phyloP scores from a whole-genome alignment of 2,113 vertebrate species.

The Zosterops pallidus region DNA sequence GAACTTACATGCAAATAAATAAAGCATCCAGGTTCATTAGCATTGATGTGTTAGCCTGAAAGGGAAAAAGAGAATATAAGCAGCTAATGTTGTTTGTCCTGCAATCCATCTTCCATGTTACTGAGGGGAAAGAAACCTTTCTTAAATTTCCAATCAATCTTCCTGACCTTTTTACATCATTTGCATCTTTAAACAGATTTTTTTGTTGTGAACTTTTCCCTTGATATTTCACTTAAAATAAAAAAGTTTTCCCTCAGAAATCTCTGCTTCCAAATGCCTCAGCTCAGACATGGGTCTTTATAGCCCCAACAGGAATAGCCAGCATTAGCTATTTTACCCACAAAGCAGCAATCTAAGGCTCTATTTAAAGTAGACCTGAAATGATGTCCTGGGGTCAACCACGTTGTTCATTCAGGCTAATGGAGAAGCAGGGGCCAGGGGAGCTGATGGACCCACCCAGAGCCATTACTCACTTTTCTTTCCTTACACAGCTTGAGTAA shows the following conservation, averaged over 20 bases:
- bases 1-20: constrained; percentile 1
- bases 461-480: neutral
- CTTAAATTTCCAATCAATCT: constrained; percentile 45
- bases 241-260: neutral
- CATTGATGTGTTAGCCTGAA: constrained; percentile 25
- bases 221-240: neutral
- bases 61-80: constrained; percentile 20
- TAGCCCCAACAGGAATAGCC: rapidly evolving
- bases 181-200: constrained; percentile 29
- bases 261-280: neutral
- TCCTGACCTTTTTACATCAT: constrained; percentile 31
- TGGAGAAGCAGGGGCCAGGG: neutral
- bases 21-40: constrained; percentile 39
- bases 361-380: neutral
- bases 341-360: neutral
- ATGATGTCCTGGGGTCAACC: neutral
- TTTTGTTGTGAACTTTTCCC: neutral
- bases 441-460: neutral
- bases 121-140: constrained; percentile 19
- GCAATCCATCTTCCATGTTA: constrained; percentile 54
- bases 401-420: neutral
- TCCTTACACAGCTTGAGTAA: neutral
- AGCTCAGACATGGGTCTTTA: neutral
- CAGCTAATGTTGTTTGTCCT: constrained; percentile 47
- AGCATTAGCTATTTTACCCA: neutral